phyloP scores from a whole-genome alignment of 2,113 vertebrate genomes.

The Elaphurus davidianus region DNA sequence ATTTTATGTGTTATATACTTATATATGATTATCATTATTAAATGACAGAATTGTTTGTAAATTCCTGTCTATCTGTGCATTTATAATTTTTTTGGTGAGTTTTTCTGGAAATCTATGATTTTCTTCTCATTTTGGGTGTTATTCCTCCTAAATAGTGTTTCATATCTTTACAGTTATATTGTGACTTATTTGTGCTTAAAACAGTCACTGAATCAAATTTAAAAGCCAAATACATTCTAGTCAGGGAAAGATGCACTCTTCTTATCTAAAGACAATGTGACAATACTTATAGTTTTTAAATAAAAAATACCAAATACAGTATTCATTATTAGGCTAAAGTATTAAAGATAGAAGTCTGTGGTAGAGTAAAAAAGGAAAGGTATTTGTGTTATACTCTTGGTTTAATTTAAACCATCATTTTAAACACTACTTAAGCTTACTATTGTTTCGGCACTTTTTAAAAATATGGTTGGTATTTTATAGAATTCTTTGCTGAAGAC shows the following conservation, averaged over 20 bases:
- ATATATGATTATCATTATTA: neutral
- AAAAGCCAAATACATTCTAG: neutral
- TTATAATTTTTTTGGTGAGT: neutral
- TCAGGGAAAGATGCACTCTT: neutral
- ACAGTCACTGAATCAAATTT: neutral
- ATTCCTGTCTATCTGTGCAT: neutral
- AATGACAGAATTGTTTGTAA: neutral
- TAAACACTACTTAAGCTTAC: neutral
- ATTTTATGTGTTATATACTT: neutral
- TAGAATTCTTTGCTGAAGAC: neutral
- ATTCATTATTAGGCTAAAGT: neutral
- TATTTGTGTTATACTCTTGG: neutral
- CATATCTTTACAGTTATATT: neutral
- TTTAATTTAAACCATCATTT: slow-evolving; percentile 5
- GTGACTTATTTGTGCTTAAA: neutral
- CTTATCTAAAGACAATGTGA: neutral
- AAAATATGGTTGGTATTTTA: neutral
- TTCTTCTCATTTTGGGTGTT: neutral
- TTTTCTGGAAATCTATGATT: neutral
- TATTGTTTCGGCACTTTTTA: neutral
- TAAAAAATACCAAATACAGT: neutral
- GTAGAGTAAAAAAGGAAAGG: neutral
- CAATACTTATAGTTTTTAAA: neutral
- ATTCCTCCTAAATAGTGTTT: neutral
- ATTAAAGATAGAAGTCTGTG: neutral